phyloP scores from a whole-genome alignment of 1,140 invertebrate species.

The Lamellibrachia luymesi region DNA sequence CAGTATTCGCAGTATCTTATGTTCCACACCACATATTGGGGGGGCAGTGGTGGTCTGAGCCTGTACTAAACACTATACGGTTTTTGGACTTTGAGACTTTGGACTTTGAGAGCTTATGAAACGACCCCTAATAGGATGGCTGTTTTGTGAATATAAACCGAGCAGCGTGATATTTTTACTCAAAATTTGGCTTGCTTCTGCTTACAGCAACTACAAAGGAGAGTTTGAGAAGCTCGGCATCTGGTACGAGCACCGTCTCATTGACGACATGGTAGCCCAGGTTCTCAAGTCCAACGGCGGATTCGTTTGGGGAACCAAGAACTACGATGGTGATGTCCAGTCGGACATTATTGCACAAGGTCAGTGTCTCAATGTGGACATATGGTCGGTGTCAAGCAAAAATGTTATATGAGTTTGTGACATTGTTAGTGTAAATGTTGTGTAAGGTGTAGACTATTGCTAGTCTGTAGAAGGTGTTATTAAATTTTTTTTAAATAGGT shows the following conservation, averaged over 20 bases:
- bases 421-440: neutral
- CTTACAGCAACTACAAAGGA: slow-evolving; percentile 75
- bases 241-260: slow-evolving; percentile 98
- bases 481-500: too few relatives aligned
- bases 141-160: too few relatives aligned
- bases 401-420: neutral
- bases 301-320: slow-evolving; percentile 99
- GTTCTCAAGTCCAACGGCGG: slow-evolving; percentile 96
- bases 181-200: neutral
- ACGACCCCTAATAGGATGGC: too few relatives aligned
- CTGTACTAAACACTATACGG: too few relatives aligned
- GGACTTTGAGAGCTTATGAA: too few relatives aligned
- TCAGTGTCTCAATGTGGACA: slow-evolving; percentile 53
- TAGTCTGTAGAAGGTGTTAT: neutral
- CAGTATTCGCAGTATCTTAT: too few relatives aligned
- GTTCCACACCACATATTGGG: too few relatives aligned
- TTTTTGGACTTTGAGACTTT: too few relatives aligned
- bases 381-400: neutral
- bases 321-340: slow-evolving; percentile 99
- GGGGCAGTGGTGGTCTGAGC: too few relatives aligned
- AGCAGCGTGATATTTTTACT: too few relatives aligned
- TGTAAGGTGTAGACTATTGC: neutral
- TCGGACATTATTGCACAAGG: slow-evolving; percentile 97
- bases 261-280: slow-evolving; percentile 99
- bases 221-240: slow-evolving; percentile 82